These are phyloP conservation scores for Pseudoips prasinana DNA, from an alignment of 2,888 invertebrate species.

Conservation along the genomic window DNA sequence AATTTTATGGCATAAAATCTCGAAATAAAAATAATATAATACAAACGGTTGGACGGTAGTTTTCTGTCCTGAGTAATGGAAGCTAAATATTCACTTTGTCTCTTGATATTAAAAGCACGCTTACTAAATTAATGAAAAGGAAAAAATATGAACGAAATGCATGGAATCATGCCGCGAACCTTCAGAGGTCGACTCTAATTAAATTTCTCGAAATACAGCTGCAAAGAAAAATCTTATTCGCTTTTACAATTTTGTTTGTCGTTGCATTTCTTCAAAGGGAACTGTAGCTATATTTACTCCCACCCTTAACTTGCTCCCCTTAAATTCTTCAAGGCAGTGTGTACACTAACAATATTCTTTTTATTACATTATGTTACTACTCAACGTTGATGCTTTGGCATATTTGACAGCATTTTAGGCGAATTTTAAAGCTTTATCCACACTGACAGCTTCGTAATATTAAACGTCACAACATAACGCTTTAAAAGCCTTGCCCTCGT, in stretches of 20 bases:
- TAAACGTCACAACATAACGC: constrained; percentile 10
- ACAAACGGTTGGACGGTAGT: too few relatives aligned
- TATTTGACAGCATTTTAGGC: background rate
- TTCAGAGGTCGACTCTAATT: constrained; percentile 49
- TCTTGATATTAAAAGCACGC: too few relatives aligned
- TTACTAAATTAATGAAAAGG: constrained; percentile 9
- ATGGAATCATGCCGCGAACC: constrained; percentile 36
- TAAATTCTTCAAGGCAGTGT: too few relatives aligned
- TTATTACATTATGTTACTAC: background rate
- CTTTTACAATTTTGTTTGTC: constrained; percentile 43
- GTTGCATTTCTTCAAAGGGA: constrained; percentile 29
- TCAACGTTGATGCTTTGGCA: background rate
- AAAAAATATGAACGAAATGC: constrained; percentile 40
- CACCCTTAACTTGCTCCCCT: background rate
- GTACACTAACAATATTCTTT: background rate
- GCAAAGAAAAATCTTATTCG: constrained; percentile 47
- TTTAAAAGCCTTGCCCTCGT: constrained; percentile 1
- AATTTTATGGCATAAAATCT: too few relatives aligned
- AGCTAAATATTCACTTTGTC: constrained; percentile 11
- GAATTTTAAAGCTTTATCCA: background rate
- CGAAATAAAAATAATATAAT: too few relatives aligned
- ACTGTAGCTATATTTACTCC: background rate
- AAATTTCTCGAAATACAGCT: constrained; percentile 54
- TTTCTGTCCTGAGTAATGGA: background rate
- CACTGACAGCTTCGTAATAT: constrained; percentile 6